phyloP scores from a whole-genome alignment of 2,888 invertebrate species.

The Eupithecia dodoneata region DNA sequence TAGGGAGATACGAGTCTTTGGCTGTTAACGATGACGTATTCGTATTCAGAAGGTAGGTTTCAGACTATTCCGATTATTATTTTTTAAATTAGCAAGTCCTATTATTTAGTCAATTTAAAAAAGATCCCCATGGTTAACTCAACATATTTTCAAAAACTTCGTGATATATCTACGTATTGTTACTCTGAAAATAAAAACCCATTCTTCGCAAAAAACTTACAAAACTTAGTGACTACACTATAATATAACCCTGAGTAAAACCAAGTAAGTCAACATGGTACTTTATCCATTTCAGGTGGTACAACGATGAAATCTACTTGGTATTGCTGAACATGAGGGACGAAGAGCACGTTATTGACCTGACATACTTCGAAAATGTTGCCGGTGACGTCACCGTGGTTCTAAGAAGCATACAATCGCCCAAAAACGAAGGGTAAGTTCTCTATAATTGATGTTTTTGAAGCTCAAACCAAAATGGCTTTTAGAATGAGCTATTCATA shows the following conservation, averaged over 20 bases:
- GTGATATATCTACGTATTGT: not conserved
- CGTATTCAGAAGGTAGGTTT: slow-evolving; percentile 79
- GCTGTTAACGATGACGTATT: slow-evolving; percentile 83
- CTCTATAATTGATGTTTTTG: not conserved
- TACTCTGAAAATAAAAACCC: not conserved
- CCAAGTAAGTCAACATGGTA: not conserved
- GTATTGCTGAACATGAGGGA: slow-evolving; percentile 83
- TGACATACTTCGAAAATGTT: slow-evolving; percentile 73
- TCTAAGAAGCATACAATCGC: slow-evolving; percentile 65
- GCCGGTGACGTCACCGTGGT: slow-evolving; percentile 79
- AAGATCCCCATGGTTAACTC: not conserved
- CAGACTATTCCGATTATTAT: not conserved
- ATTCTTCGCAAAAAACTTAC: not conserved
- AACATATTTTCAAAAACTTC: not conserved
- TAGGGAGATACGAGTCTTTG: slow-evolving; percentile 81
- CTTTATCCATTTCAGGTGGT: slow-evolving; percentile 63
- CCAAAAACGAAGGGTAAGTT: slow-evolving; percentile 64
- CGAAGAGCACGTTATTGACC: slow-evolving; percentile 58
- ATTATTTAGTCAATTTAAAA: not conserved
- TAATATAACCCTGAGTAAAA: not conserved
- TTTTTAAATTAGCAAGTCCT: not conserved
- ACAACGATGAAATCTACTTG: slow-evolving; percentile 61
- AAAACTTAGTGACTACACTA: not conserved
- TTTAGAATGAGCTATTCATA: slow-evolving; percentile 3
- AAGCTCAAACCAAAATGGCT: not conserved